These are phyloP conservation scores for Pangasius mekongensis DNA, from an alignment of 2,797 vertebrate species.

Conservation along the genomic window DNA sequence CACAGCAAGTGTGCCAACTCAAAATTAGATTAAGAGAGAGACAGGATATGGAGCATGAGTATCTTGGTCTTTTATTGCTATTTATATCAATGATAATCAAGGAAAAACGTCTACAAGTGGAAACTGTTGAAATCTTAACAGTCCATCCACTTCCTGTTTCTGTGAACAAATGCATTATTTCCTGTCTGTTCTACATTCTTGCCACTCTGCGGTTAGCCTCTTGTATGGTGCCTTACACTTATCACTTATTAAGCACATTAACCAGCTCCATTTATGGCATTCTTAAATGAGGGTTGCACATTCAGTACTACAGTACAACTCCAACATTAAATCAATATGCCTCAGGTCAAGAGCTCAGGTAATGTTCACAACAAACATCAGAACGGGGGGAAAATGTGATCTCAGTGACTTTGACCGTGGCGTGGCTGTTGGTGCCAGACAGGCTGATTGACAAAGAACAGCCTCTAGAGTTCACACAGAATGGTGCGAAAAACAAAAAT, in stretches of 20 bases:
- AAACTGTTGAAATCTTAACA: slow-evolving; percentile 37
- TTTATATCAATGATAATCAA: background rate
- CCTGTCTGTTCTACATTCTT: slow-evolving; percentile 34
- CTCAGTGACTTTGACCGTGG: background rate
- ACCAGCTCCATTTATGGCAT: background rate
- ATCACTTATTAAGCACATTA: background rate
- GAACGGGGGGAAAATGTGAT: background rate
- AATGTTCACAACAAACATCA: background rate
- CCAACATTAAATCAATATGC: background rate
- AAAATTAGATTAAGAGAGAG: background rate
- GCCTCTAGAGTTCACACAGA: background rate
- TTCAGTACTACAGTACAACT: background rate
- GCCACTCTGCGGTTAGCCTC: slow-evolving; percentile 28
- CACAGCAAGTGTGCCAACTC: background rate
- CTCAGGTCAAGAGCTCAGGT: background rate
- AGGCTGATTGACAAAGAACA: background rate
- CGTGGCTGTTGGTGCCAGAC: background rate
- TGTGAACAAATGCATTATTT: slow-evolving; percentile 28
- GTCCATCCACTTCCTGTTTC: slow-evolving; percentile 50
- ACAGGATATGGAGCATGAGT: slow-evolving; percentile 20
- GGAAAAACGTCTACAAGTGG: background rate
- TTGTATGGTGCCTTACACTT: background rate
- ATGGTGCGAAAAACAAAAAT: background rate
- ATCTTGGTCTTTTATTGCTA: slow-evolving; percentile 3
- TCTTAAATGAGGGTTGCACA: background rate